Conservation (phyloP, 2,113 vertebrate species). For the Puntigrus tetrazona region DNA sequence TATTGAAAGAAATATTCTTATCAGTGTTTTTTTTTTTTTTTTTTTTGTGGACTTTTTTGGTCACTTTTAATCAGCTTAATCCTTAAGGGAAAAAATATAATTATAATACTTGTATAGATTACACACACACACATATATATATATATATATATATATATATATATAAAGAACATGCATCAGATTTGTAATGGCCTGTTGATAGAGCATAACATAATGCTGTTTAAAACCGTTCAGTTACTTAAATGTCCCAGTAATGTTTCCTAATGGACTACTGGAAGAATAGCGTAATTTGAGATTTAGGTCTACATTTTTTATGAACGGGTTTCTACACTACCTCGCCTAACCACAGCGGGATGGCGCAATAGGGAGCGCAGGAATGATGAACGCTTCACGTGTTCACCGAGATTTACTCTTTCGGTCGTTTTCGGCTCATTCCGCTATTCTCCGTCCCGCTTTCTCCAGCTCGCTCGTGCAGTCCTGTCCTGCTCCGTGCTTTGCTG, state of each 20-base stretch:
- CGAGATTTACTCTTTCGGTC: constrained; percentile 55
- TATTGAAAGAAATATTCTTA: too few species aligned
- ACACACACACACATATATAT: too few species aligned
- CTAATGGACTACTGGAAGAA: not conserved
- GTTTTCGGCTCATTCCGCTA: constrained; percentile 65
- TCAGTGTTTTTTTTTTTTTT: too few species aligned
- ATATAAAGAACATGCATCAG: not conserved
- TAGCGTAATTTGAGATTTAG: not conserved
- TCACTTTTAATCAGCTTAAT: not conserved
- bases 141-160: too few species aligned
- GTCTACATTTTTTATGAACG: not conserved
- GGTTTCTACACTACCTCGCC: not conserved
- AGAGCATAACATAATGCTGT: not conserved
- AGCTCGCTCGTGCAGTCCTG: constrained; percentile 70
- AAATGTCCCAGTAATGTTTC: not conserved
- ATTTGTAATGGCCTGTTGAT: too few species aligned
- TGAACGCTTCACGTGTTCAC: not conserved
- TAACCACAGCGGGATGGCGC: constrained; percentile 5
- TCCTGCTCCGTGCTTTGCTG: constrained; percentile 66
- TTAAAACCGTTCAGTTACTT: not conserved
- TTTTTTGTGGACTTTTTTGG: too few species aligned
- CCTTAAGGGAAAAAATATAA: not conserved
- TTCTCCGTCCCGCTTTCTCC: constrained; percentile 61
- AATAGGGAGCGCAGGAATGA: not conserved
- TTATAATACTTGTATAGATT: too few species aligned